These are phyloP conservation scores for Callimorpha dominula DNA, from an alignment of 2,888 invertebrate genomes.

Conservation along the genomic window DNA sequence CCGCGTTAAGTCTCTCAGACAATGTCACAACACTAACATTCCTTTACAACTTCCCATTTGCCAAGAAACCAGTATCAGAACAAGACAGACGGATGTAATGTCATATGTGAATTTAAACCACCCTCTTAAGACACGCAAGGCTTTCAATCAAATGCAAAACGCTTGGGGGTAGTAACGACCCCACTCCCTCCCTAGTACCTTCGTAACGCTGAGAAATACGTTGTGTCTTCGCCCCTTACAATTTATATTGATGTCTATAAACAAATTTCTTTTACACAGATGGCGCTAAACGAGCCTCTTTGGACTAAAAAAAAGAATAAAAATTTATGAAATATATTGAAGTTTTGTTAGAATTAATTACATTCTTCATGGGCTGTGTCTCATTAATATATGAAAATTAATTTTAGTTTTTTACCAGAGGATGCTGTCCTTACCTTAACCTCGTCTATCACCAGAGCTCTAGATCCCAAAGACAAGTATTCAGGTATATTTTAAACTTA, in stretches of 20 bases:
- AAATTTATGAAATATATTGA: no score
- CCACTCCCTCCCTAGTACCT: not conserved
- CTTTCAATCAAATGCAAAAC: slow-evolving; percentile 2
- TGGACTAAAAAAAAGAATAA: no score
- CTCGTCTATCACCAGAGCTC: no score
- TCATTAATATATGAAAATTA: no score
- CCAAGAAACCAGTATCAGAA: not conserved
- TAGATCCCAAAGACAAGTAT: no score
- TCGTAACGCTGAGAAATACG: not conserved
- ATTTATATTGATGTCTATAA: not conserved
- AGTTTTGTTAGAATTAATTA: no score
- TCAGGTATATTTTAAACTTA: no score
- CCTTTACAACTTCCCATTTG: not conserved
- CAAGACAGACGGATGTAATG: not conserved
- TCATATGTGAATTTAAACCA: not conserved
- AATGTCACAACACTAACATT: not conserved
- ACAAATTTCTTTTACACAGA: not conserved
- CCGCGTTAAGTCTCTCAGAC: not conserved
- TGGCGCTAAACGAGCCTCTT: not conserved
- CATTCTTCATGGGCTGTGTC: no score
- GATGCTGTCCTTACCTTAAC: no score
- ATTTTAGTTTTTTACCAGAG: no score
- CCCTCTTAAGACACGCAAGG: not conserved
- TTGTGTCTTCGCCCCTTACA: not conserved
- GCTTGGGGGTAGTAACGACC: not conserved